These are phyloP conservation scores for Hofmannophila pseudospretella DNA, from an alignment of 2,888 invertebrate genomes.

Conservation along the genomic window DNA sequence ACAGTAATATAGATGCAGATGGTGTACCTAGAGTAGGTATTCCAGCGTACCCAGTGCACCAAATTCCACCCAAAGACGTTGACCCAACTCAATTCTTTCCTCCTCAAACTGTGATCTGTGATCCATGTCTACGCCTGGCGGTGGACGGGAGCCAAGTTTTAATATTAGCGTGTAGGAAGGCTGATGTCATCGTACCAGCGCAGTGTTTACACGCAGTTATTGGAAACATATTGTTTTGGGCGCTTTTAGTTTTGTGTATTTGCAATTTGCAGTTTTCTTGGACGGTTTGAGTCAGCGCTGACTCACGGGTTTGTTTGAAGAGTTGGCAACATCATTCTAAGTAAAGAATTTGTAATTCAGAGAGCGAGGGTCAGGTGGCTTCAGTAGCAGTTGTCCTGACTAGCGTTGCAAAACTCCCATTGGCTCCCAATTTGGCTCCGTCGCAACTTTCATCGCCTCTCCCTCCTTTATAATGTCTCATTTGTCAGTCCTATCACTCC, in stretches of 20 bases:
- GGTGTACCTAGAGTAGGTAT: too few relatives aligned
- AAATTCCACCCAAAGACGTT: conserved; percentile 10
- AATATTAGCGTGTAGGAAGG: conserved; percentile 62
- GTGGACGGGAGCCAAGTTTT: conserved; percentile 65
- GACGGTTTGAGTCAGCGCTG: too few relatives aligned
- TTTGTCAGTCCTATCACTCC: too few relatives aligned
- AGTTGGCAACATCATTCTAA: neutral
- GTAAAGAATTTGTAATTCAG: neutral
- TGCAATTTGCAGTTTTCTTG: neutral
- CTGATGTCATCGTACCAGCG: conserved; percentile 54
- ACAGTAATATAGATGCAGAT: too few relatives aligned
- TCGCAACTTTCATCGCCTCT: too few relatives aligned
- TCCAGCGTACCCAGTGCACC: too few relatives aligned
- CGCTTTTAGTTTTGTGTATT: conserved; percentile 9
- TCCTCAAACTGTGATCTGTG: conserved; percentile 26
- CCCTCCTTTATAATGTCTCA: too few relatives aligned
- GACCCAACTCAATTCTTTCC: conserved; percentile 19
- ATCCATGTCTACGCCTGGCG: conserved; percentile 37
- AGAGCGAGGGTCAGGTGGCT: neutral
- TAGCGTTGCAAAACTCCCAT: too few relatives aligned
- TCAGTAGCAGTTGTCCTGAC: too few relatives aligned
- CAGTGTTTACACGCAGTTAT: conserved; percentile 48
- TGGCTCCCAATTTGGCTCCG: too few relatives aligned
- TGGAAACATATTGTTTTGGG: conserved; percentile 32
- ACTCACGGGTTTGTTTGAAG: neutral